Percentiles rank a stretch among this genome's conserved stretches.
Conservation (phyloP, 2,797 vertebrate species). For the Smutsia temminckii region DNA sequence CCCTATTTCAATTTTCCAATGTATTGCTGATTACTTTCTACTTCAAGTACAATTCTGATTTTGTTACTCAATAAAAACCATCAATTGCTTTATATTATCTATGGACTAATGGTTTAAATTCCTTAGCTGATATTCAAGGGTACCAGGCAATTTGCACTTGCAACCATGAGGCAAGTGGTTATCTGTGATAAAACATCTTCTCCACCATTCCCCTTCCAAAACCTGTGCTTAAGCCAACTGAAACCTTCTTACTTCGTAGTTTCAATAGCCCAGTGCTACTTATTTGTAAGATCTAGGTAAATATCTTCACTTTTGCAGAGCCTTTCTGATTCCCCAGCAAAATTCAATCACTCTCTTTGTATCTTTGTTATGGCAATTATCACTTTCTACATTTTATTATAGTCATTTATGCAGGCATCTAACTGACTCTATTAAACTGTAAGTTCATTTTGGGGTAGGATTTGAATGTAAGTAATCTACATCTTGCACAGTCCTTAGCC, state of each 20-base stretch:
- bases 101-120: not conserved
- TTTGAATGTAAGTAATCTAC: not conserved
- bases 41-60: slow-evolving; percentile 17
- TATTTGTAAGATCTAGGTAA: not conserved
- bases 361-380: not conserved
- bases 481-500: not conserved
- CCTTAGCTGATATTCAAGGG: not conserved
- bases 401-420: not conserved
- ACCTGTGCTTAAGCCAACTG: not conserved
- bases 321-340: not conserved
- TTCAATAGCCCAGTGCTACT: not conserved
- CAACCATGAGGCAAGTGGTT: not conserved
- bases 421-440: not conserved
- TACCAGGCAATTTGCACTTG: not conserved
- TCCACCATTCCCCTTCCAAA: not conserved
- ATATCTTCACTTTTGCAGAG: not conserved
- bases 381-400: not conserved
- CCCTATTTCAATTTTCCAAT: not conserved
- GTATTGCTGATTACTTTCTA: not conserved
- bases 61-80: not conserved
- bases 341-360: not conserved
- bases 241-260: not conserved
- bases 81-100: not conserved
- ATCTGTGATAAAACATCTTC: not conserved
- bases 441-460: slow-evolving; percentile 6